These are phyloP conservation scores for Sebastes goodei DNA, from an alignment of 2,797 vertebrate genomes.

Conservation along the genomic window DNA sequence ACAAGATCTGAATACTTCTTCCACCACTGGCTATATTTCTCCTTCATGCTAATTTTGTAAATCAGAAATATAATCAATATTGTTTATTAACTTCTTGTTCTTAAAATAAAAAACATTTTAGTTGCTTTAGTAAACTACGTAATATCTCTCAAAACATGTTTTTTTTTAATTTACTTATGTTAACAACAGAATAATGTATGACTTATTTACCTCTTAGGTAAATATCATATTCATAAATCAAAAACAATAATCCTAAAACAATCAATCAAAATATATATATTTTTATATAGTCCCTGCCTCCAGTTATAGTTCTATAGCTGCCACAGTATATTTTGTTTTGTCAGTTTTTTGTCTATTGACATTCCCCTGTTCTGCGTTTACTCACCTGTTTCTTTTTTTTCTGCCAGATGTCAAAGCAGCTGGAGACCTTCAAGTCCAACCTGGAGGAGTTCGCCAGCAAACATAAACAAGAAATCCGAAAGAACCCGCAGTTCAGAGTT, in stretches of 20 bases:
- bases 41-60: background rate
- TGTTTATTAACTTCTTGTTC: background rate
- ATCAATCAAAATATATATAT: background rate
- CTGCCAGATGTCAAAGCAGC: conserved; percentile 94
- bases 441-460: conserved; percentile 98
- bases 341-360: background rate
- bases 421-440: conserved; percentile 95
- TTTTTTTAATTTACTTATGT: background rate
- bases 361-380: background rate
- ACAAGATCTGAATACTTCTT: background rate
- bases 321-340: too few species aligned
- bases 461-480: conserved; percentile 97
- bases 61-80: background rate
- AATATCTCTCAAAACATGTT: background rate
- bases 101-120: background rate
- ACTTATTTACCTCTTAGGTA: background rate
- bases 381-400: background rate
- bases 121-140: too few species aligned
- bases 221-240: background rate
- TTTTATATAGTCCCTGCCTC: background rate
- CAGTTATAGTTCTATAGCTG: background rate
- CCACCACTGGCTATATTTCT: too few species aligned
- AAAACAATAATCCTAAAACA: background rate
- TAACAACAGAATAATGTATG: too few species aligned
- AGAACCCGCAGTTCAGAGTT: conserved; percentile 90